Evolutionary conservation across 2,113 vertebrate species (phyloP).

Genomic region (Semicossyphus pulcher): DNA sequence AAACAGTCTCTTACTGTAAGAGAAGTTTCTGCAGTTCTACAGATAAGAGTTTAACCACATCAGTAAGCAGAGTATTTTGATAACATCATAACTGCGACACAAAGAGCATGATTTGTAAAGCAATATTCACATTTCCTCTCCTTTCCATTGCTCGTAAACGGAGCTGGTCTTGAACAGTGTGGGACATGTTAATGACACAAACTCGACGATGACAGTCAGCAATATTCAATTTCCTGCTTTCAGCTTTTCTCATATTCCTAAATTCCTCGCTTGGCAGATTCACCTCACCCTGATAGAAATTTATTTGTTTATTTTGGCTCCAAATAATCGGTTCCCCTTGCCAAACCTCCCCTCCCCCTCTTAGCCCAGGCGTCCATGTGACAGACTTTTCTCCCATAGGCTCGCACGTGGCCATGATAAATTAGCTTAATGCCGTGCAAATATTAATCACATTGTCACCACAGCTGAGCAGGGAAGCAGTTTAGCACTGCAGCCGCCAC

Average conservation of each 20-base stretch:
- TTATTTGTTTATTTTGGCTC: conserved; percentile 73
- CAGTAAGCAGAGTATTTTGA: too few relatives aligned
- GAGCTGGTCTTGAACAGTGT: neutral
- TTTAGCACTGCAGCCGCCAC: conserved; percentile 73
- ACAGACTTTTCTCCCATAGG: conserved; percentile 69
- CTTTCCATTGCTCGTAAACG: neutral
- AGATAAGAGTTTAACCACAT: too few relatives aligned
- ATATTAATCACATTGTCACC: conserved; percentile 86
- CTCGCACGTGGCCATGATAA: conserved; percentile 78
- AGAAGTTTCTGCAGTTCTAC: too few relatives aligned
- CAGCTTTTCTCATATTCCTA: conserved; percentile 42
- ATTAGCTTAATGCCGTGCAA: conserved; percentile 81
- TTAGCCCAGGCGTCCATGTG: conserved; percentile 69
- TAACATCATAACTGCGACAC: too few relatives aligned
- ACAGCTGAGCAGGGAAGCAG: conserved; percentile 80
- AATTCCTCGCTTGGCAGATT: conserved; percentile 55
- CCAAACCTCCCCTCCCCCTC: conserved; percentile 42
- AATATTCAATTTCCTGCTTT: conserved; percentile 29
- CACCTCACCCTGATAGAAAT: conserved; percentile 47
- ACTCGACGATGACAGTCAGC: conserved; percentile 26
- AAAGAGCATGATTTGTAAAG: neutral
- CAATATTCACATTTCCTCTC: neutral
- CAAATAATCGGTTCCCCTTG: conserved; percentile 63
- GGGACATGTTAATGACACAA: conserved; percentile 28
- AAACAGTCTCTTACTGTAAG: too few relatives aligned